A percentile compares a stretch with the other conserved stretches of the same genome.
These are phyloP conservation scores for Promerops cafer DNA, from an alignment of 2,113 vertebrate species.

Conservation along the genomic window DNA sequence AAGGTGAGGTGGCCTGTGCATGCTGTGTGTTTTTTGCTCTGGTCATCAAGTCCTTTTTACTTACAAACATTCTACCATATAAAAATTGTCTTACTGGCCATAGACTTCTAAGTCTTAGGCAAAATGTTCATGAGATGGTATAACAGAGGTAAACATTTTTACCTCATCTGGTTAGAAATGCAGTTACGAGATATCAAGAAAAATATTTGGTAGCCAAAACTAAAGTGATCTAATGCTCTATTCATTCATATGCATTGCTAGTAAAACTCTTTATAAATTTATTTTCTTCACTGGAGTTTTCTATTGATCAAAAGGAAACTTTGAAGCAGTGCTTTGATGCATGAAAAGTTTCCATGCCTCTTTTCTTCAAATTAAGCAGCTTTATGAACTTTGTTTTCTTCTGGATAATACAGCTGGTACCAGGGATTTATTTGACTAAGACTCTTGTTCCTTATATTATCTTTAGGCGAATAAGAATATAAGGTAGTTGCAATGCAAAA, in stretches of 20 bases:
- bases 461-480: not conserved
- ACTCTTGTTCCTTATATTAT: not conserved
- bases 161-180: not conserved
- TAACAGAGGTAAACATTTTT: not conserved
- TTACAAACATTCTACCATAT: not conserved
- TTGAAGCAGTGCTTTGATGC: not conserved
- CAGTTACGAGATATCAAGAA: not conserved
- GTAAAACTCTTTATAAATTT: not conserved
- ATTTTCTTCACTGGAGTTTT: not conserved
- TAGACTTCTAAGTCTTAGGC: not conserved
- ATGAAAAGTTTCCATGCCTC: not conserved
- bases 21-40: not conserved
- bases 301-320: not conserved
- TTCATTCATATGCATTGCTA: not conserved
- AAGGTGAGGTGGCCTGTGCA: accelerated
- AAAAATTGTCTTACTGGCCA: not conserved
- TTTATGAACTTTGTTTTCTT: not conserved
- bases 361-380: not conserved
- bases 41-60: not conserved
- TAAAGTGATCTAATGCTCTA: not conserved
- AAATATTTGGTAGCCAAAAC: not conserved
- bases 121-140: not conserved
- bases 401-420: not conserved
- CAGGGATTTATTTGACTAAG: not conserved
- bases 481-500: not conserved